Percentiles rank a stretch among this genome's conserved stretches.
Conservation (phyloP, 2,797 vertebrate genomes). For the Allobates femoralis region DNA sequence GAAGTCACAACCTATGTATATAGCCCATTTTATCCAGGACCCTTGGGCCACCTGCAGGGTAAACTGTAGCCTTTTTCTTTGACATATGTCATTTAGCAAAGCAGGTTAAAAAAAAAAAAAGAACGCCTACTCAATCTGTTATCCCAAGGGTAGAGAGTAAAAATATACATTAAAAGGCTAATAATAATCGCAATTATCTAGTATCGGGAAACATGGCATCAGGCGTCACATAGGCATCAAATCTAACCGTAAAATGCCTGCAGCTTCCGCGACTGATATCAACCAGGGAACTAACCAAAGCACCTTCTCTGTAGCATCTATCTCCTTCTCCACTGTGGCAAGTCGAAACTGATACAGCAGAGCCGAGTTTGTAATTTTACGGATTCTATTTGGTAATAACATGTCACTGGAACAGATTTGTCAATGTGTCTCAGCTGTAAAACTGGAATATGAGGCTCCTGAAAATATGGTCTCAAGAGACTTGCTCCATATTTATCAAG, state of each 20-base stretch:
- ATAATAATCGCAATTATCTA: conserved; percentile 18
- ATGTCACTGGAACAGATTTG: conserved; percentile 2
- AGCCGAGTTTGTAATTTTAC: not conserved
- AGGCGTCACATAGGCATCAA: not conserved
- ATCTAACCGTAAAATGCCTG: not conserved
- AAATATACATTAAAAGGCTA: conserved; percentile 52
- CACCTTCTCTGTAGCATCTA: not conserved
- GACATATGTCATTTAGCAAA: conserved; percentile 66
- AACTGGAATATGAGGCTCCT: conserved; percentile 7
- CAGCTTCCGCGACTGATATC: not conserved
- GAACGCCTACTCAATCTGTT: conserved; percentile 46
- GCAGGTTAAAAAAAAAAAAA: conserved; percentile 62
- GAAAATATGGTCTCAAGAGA: conserved; percentile 29
- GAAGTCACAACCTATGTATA: conserved; percentile 68
- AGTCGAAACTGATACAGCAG: not conserved
- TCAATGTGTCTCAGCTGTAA: conserved; percentile 12
- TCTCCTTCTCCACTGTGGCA: not conserved
- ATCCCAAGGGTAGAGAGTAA: conserved; percentile 67
- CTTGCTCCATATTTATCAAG: conserved; percentile 29
- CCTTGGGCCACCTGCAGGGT: conserved; percentile 66
- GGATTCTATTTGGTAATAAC: not conserved
- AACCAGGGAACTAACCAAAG: not conserved
- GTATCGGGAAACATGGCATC: conserved; percentile 29
- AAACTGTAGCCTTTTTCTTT: conserved; percentile 64
- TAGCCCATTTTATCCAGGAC: conserved; percentile 67